Percentiles rank a stretch among this genome's conserved stretches.
phyloP scores from a whole-genome alignment of 2,797 vertebrate species.

The Syngnathus acus region DNA sequence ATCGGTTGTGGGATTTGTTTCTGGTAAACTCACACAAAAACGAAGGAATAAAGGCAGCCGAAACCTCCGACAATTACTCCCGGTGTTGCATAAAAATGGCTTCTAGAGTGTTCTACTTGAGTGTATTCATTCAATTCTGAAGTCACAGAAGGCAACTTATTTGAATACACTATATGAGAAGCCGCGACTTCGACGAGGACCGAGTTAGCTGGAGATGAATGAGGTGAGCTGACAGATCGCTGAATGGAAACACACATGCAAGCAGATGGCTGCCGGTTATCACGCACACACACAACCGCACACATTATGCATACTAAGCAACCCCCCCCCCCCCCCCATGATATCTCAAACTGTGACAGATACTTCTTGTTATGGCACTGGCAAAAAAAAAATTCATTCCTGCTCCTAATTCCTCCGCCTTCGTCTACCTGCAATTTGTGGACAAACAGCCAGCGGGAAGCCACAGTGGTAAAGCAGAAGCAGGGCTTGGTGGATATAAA shows the following conservation, averaged over 20 bases:
- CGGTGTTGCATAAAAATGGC: background rate
- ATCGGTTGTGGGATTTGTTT: background rate
- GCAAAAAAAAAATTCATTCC: slow-evolving; percentile 5
- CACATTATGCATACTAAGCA: slow-evolving; percentile 26
- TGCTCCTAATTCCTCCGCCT: slow-evolving; percentile 3
- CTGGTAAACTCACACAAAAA: background rate
- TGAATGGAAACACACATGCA: slow-evolving; percentile 23
- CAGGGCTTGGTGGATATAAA: slow-evolving; percentile 30
- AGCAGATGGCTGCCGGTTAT: slow-evolving; percentile 22
- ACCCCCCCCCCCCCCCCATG: background rate
- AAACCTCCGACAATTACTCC: background rate
- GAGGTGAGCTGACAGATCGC: slow-evolving; percentile 24
- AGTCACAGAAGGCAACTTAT: slow-evolving; percentile 1
- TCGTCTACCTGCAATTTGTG: slow-evolving; percentile 8
- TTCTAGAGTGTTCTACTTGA: background rate
- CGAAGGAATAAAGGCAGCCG: background rate
- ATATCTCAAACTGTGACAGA: background rate
- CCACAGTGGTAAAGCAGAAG: slow-evolving; percentile 8
- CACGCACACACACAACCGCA: slow-evolving; percentile 17
- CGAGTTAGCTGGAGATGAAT: slow-evolving; percentile 34
- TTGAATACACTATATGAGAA: slow-evolving; percentile 20
- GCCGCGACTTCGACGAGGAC: slow-evolving; percentile 19
- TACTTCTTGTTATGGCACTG: background rate
- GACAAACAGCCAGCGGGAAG: slow-evolving; percentile 18
- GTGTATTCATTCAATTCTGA: slow-evolving; percentile 11